Conservation (phyloP, 2,888 invertebrate genomes). For the Acronicta leporina region DNA sequence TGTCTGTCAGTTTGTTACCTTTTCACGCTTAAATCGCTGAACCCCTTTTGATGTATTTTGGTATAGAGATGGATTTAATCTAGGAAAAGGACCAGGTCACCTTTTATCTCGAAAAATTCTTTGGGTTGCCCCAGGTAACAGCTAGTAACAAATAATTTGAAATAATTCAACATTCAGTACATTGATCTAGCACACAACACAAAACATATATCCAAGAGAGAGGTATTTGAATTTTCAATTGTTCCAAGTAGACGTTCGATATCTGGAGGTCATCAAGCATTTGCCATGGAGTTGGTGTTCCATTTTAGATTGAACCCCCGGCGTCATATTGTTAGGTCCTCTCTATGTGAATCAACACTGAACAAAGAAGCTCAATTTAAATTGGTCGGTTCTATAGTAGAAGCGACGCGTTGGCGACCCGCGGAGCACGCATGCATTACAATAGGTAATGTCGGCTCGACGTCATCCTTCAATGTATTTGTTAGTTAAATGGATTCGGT, state of each 20-base stretch:
- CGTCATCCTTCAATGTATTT: conserved; percentile 69
- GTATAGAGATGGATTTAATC: no score
- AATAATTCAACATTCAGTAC: conserved; percentile 5
- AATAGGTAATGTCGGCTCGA: conserved; percentile 80
- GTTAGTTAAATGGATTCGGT: conserved; percentile 63
- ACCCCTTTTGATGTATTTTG: no score
- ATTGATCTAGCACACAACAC: conserved; percentile 4
- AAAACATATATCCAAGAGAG: conserved; percentile 33
- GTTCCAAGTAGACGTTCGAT: conserved; percentile 63
- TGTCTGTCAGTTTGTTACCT: no score
- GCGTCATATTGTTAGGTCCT: conserved; percentile 15
- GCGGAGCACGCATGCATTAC: conserved; percentile 81
- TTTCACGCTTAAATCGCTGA: no score
- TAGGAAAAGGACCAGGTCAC: no score
- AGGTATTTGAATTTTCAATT: conserved; percentile 64
- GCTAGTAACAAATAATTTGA: conserved; percentile 9
- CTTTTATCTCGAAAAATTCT: no score
- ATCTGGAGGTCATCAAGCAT: conserved; percentile 78
- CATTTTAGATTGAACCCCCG: conserved; percentile 63
- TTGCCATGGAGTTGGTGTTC: conserved; percentile 66
- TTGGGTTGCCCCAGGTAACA: no score
- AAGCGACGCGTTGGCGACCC: conserved; percentile 76
- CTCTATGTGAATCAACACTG: conserved; percentile 19
- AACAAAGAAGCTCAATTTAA: conserved; percentile 62
- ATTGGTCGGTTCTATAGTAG: conserved; percentile 64